Percentiles rank a stretch among this genome's conserved stretches.
Conservation (phyloP, 2,797 vertebrate genomes). For the Sebastes diaconus region DNA sequence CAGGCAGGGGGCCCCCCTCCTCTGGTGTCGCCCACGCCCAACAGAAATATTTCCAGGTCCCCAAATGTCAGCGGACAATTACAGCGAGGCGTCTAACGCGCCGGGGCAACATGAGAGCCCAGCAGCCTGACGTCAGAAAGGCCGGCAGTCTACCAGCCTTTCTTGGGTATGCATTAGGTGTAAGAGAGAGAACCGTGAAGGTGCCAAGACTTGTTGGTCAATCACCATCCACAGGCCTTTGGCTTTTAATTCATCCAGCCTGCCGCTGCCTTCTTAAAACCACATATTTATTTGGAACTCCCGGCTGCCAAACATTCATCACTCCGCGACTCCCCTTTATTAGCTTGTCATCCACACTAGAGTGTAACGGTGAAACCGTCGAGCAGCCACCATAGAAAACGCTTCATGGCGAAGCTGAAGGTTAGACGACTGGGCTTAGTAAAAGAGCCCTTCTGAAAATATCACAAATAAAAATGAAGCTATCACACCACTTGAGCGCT, state of each 20-base stretch:
- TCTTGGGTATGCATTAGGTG: constrained; percentile 24
- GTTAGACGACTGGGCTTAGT: constrained; percentile 16
- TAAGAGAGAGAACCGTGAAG: constrained; percentile 21
- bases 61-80: constrained; percentile 74
- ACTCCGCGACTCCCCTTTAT: constrained; percentile 53
- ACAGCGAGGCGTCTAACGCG: constrained; percentile 45
- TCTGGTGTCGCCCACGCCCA: constrained; percentile 64
- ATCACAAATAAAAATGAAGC: constrained; percentile 15
- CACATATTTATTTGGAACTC: constrained; percentile 62
- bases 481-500: background rate
- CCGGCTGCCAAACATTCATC: constrained; percentile 62
- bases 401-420: constrained; percentile 11
- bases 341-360: constrained; percentile 55
- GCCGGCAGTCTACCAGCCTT: constrained; percentile 19
- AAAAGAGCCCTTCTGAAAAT: background rate
- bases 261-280: constrained; percentile 44
- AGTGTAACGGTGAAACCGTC: constrained; percentile 36
- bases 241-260: constrained; percentile 51
- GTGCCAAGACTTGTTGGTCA: constrained; percentile 49
- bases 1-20: background rate
- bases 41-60: constrained; percentile 72
- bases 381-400: constrained; percentile 25
- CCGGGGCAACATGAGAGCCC: constrained; percentile 45
- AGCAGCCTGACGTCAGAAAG: constrained; percentile 20
- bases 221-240: constrained; percentile 38